Base-by-base conservation (phyloP, 2,888 invertebrate genomes). In the Aleiodes alternator region DNA sequence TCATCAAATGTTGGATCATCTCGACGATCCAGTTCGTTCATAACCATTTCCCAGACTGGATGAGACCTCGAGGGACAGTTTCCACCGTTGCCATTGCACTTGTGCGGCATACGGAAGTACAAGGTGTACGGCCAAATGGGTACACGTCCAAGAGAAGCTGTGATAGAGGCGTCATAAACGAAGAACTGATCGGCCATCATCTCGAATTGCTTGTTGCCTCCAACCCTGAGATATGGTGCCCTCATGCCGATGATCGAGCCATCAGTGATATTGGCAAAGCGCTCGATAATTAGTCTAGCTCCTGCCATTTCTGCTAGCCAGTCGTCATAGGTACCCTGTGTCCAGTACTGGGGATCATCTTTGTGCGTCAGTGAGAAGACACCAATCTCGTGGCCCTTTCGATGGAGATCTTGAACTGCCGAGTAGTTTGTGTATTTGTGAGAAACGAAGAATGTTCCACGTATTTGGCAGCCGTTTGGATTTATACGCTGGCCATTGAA, bases 111-210 rank as follows among this genome's bases (percentile, higher is more conserved):
- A 79, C 97, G 94, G 94, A 97, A 98, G 92, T 98, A 98, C 31
- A 98, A 91, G 3, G 98, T 98, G 91, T 98, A 98, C 0, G 98
- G 98, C 98, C 98, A 98, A 89, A 97, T 96, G 70, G 97, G 97
- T 34, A 97, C 96, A 68, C 96, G 94, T 50, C 95, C 93, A 73
- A 97, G 91, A 0, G 97, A 96, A 34, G 97, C 97, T 0, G 97
- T 97, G 86, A 98, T 97, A 11, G 97, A 97, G 31, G 97, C 96
- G 88, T 98, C 98, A 89, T 98, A 98, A 7, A 96, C 95, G 90
- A 97, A 97, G 91, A 96, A 96, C 88, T 97, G 96, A 90, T 97
- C 97, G 73, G 95, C 94, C 97, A 98, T 97, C 97, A 98, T 98
- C 90, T 97, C 96, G 89, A 98, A 98, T 91, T 97, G 97, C 85